phyloP scores from a whole-genome alignment of 1,140 invertebrate species.

The Drosophila neocordata region DNA sequence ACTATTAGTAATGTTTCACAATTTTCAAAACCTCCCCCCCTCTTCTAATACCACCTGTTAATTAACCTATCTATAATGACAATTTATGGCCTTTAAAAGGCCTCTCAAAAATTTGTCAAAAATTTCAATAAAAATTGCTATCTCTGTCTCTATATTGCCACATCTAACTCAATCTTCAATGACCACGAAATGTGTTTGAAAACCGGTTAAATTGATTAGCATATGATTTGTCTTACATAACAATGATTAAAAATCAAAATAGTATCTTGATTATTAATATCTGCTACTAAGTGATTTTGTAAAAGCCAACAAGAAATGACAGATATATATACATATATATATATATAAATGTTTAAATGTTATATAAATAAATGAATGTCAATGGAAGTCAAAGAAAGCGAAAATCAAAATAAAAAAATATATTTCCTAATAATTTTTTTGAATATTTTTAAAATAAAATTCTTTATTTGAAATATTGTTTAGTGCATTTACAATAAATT shows the following conservation, averaged over 20 bases:
- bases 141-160: constrained; percentile 41
- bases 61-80: neutral
- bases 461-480: constrained; percentile 50
- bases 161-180: constrained; percentile 46
- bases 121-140: constrained; percentile 14
- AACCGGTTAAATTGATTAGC: constrained; percentile 69
- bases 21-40: neutral
- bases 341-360: neutral
- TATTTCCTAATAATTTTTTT: too few species aligned
- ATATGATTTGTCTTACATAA: constrained; percentile 64
- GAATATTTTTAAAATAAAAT: constrained; percentile 16
- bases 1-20: constrained; percentile 25
- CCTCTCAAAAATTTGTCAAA: constrained; percentile 49
- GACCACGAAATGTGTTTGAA: constrained; percentile 26
- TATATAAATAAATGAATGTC: constrained; percentile 13
- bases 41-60: neutral
- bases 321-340: neutral
- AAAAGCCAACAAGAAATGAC: neutral
- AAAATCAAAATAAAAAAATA: too few species aligned
- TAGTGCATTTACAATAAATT: constrained; percentile 61
- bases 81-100: constrained; percentile 20
- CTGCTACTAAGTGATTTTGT: constrained; percentile 34
- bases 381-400: neutral
- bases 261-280: constrained; percentile 37
- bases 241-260: constrained; percentile 32